Conservation (phyloP, 2,113 vertebrate genomes). For the Chloebia gouldiae region DNA sequence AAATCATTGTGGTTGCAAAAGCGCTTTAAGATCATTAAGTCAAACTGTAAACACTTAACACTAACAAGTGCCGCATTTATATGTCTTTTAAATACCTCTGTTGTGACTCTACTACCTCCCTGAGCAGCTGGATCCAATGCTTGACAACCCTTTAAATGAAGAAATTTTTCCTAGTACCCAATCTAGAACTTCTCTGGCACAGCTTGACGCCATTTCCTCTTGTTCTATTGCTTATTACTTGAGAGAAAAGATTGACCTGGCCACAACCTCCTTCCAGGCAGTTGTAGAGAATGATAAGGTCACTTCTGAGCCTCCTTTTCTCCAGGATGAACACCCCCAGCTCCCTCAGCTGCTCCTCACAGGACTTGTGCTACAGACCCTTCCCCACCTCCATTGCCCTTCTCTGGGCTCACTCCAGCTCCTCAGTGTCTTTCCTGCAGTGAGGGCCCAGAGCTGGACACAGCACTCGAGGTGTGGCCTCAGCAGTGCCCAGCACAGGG, state of each 20-base stretch:
- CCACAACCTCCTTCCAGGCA: accelerated
- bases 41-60: neutral
- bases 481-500: neutral
- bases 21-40: neutral
- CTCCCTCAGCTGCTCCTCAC: neutral
- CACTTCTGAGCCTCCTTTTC: neutral
- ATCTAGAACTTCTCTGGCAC: neutral
- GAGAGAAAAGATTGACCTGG: neutral
- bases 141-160: neutral
- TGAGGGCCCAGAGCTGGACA: neutral
- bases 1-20: neutral
- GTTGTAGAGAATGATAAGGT: accelerated
- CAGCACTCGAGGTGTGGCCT: neutral
- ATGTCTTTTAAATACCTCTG: accelerated
- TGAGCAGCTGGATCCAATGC: neutral
- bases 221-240: neutral
- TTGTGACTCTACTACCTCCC: neutral
- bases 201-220: neutral
- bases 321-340: neutral
- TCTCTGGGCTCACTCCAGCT: neutral
- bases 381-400: neutral
- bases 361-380: neutral
- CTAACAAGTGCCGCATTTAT: neutral
- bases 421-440: neutral
- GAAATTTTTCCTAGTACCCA: neutral